Percentiles rank a stretch among this genome's conserved stretches.
These are phyloP conservation scores for Lepilemur ruficaudatus DNA, from an alignment of 2,797 vertebrate genomes.

Conservation along the genomic window DNA sequence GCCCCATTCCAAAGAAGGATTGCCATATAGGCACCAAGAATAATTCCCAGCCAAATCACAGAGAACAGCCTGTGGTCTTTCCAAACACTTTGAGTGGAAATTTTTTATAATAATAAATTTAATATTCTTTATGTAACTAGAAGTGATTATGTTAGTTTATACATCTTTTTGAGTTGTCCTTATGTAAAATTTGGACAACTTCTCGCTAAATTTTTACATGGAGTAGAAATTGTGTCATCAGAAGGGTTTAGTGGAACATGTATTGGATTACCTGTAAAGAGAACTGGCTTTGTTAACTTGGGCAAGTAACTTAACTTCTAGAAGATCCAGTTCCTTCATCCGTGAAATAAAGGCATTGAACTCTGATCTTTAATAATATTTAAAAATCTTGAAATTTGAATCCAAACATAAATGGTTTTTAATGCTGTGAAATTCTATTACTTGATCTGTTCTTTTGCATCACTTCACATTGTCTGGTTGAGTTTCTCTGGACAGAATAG, in stretches of 20 bases:
- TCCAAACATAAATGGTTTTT: not conserved
- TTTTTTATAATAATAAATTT: not conserved
- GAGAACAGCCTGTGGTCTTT: not conserved
- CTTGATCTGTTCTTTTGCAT: not conserved
- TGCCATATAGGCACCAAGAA: not conserved
- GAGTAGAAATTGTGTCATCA: not conserved
- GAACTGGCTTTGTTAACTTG: not conserved
- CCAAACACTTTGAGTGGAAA: not conserved
- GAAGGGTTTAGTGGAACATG: not conserved
- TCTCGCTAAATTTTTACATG: not conserved
- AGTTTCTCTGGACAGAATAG: constrained; percentile 15
- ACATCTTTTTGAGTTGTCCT: not conserved
- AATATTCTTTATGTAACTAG: not conserved
- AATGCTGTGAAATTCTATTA: not conserved
- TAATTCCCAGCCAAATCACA: not conserved
- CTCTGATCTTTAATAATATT: not conserved
- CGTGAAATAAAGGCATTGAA: not conserved
- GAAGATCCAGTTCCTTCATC: not conserved
- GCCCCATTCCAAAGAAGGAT: not conserved
- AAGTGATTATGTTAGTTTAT: not conserved
- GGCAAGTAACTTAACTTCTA: not conserved
- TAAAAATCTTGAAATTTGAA: not conserved
- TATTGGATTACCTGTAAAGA: not conserved
- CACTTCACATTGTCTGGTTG: not conserved
- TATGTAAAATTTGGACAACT: not conserved